These are phyloP conservation scores for Macrocentrus cingulum DNA, from an alignment of 1,140 invertebrate species.

Conservation along the genomic window DNA sequence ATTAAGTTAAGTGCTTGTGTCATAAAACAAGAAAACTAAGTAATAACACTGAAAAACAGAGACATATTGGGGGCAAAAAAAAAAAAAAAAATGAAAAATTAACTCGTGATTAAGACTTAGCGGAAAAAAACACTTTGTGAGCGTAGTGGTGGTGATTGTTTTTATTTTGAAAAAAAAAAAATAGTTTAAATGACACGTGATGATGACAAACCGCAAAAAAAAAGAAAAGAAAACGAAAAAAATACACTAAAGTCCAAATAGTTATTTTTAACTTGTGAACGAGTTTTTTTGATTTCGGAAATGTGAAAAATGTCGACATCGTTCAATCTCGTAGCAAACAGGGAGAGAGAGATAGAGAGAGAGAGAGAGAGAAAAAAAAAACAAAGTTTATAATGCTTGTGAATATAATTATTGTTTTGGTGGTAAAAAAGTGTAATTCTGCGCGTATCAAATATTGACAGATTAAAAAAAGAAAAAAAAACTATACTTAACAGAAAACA, in stretches of 20 bases:
- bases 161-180: not conserved
- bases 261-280: conserved; percentile 13
- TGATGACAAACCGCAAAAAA: conserved; percentile 7
- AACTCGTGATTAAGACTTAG: not conserved
- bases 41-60: not conserved
- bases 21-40: conserved; percentile 20
- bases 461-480: not conserved
- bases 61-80: not conserved
- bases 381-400: not conserved
- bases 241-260: too few relatives aligned
- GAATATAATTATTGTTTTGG: conserved; percentile 14
- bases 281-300: conserved; percentile 22
- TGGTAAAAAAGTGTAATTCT: conserved; percentile 4
- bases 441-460: not conserved
- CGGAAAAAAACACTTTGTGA: conserved; percentile 3
- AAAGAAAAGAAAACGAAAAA: not conserved
- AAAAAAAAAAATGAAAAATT: not conserved
- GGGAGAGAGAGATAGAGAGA: not conserved
- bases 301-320: conserved; percentile 18
- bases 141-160: conserved; percentile 20
- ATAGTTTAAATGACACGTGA: conserved; percentile 2
- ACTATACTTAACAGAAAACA: conserved; percentile 1
- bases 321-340: not conserved
- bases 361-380: not conserved
- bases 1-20: conserved; percentile 26